Evolutionary conservation across 2,113 vertebrate genomes (phyloP).

Genomic region (Oncorhynchus gorbuscha): DNA sequence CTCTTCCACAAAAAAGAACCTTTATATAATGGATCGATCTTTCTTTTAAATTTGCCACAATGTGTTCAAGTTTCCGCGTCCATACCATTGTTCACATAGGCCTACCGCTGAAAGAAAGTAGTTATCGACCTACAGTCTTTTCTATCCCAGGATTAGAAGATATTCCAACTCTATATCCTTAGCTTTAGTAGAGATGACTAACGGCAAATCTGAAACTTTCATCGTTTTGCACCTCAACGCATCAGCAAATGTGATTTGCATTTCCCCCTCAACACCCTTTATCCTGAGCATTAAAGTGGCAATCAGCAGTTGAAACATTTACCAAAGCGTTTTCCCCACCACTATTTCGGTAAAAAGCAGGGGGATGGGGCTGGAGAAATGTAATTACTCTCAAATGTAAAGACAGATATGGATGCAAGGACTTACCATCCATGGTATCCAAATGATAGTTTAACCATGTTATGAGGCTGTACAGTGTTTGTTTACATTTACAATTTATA

Average conservation of each 20-base stretch:
- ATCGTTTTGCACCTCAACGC: constrained; percentile 21
- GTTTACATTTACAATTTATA: too few relatives aligned
- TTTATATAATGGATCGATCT: constrained; percentile 16
- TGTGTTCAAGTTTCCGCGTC: constrained; percentile 1
- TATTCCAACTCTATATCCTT: not conserved
- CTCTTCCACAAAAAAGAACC: not conserved
- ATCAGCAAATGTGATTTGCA: constrained; percentile 20
- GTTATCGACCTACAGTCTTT: not conserved
- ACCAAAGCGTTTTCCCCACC: too few relatives aligned
- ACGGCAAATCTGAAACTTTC: not conserved
- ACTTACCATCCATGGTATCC: too few relatives aligned
- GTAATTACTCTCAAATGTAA: too few relatives aligned
- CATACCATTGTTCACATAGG: constrained; percentile 21
- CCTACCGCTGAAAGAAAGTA: constrained; percentile 3
- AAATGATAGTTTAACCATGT: too few relatives aligned
- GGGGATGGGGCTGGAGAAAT: too few relatives aligned
- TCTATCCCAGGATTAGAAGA: constrained; percentile 7
- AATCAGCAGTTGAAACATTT: too few relatives aligned
- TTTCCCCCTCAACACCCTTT: constrained; percentile 25
- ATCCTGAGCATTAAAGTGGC: constrained; percentile 45
- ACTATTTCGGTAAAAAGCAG: too few relatives aligned
- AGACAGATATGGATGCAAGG: too few relatives aligned
- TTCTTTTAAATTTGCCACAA: constrained; percentile 26
- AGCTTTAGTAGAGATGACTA: not conserved
- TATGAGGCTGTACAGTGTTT: too few relatives aligned